Evolutionary conservation across 1,140 invertebrate species (phyloP), one percentile per base, ranked within the genome.

Genomic region (Caerostris extrusa): DNA sequence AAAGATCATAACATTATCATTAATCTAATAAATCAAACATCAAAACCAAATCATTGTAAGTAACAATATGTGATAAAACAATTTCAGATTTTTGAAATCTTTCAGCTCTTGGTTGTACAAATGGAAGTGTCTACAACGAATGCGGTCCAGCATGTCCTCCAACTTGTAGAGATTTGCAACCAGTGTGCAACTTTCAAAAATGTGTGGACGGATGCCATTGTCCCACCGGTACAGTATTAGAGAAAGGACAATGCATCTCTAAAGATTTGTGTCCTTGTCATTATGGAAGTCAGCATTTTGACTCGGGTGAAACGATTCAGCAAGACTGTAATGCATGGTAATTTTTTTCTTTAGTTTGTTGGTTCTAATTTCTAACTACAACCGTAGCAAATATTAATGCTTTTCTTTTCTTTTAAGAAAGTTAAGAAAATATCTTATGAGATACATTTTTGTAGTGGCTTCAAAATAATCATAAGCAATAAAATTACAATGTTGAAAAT

Each of bases 181-280:
- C 92, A 34, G 64, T 83, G 71, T 90, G 85, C 69, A 12, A 64
- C 14, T 19, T 85, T 34, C 69, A 95, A 12, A 71, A 96, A n/a
- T 98, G 98, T 95, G 97, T 97, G 57, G 98, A 98, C 95, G 98
- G 98, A 7, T 99, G 98, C 95, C 98, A 98, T 96, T 99, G 98
- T 96, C 98, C 98, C 0, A 95, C 96, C 17, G 97, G 97, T 1
- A 97, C 97, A 0, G 96, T 98, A 2, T 96, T 98, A 7, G 97
- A 98, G 57, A 94, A 95, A 7, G 95, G 95, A n/a, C 91, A 94
- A 19, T 96, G 96, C 89, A 94, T 96, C 12, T 57, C 81, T 14
- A 17, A 92, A 5, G 94, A 95, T 7, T 93, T 95, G 55, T 96
- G 96, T 93, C 96, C 96, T 0, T 96, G 96, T 94, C 91, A 95